Conservation (phyloP, 2,113 vertebrate genomes). For the Notiomystis cincta region DNA sequence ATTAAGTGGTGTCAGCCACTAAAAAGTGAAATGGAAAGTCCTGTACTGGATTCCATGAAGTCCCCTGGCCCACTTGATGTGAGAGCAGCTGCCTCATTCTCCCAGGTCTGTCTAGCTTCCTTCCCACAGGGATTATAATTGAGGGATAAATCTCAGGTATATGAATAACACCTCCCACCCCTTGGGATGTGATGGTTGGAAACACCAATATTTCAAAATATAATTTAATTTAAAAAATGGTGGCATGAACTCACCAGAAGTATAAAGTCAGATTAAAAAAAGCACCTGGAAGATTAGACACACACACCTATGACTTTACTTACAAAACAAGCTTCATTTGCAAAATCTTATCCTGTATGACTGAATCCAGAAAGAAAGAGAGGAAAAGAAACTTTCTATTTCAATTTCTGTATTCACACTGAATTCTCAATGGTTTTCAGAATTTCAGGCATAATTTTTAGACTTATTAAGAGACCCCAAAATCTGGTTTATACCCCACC, state of each 20-base stretch:
- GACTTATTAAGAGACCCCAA: not conserved
- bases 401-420: not conserved
- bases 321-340: not conserved
- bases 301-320: not conserved
- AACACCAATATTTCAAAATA: not conserved
- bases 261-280: not conserved
- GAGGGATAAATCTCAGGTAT: not conserved
- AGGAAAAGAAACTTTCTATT: not conserved
- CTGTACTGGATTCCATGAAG: not conserved
- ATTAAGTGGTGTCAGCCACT: not conserved
- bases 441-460: not conserved
- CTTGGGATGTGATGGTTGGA: not conserved
- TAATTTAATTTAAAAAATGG: not conserved
- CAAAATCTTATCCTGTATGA: not conserved
- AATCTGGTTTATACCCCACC: not conserved
- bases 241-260: not conserved
- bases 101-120: not conserved
- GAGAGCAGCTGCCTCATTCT: not conserved
- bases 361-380: not conserved
- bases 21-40: not conserved
- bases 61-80: not conserved
- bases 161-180: rapidly evolving
- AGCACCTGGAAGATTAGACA: not conserved
- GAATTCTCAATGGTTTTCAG: not conserved
- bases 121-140: not conserved